Percentiles rank a stretch among this genome's conserved stretches.
Evolutionary conservation across 2,113 vertebrate genomes (phyloP).

Genomic region (Bos taurus): ARS-UCD2.0 NC_037356.1:28312001-28312500

Average conservation of each 20-base stretch:
- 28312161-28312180: background rate
- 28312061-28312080: background rate
- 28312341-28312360: background rate
- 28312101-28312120: background rate
- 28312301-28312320: background rate
- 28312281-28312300: background rate
- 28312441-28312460: background rate
- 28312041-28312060: background rate
- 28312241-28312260: background rate
- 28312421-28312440: background rate
- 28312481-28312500: background rate
- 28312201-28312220: background rate
- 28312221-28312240: background rate
- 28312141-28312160: background rate
- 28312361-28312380: background rate
- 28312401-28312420: background rate
- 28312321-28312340: background rate
- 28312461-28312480: background rate
- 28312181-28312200: background rate
- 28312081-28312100: background rate
- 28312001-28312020: background rate
- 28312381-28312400: background rate
- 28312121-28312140: background rate
- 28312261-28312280: no score
- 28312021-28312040: background rate